Evolutionary conservation across 2,888 invertebrate species (phyloP).

Genomic region (Euzetes globulus): DNA sequence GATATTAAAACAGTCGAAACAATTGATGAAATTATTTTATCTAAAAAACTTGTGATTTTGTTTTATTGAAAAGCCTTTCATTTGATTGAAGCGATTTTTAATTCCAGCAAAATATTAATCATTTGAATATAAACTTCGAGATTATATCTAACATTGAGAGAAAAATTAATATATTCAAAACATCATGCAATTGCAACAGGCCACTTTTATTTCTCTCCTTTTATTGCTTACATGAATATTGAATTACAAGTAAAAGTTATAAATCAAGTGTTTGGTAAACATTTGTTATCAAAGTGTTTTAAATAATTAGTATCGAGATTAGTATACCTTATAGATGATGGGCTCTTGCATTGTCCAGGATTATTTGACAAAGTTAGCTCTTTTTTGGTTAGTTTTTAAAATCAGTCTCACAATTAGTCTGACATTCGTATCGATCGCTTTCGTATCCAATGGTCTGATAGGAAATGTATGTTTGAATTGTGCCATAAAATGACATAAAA

Average conservation of each 20-base stretch:
- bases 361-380: background rate
- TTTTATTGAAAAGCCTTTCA: background rate
- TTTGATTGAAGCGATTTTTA: no score
- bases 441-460: background rate
- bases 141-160: no score
- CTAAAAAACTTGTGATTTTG: background rate
- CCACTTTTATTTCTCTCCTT: no score
- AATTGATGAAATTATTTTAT: background rate
- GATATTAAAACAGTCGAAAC: background rate
- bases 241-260: no score
- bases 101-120: no score
- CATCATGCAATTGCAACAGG: no score
- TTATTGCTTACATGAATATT: no score
- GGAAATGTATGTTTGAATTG: background rate
- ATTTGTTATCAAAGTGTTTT: background rate
- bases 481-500: constrained; percentile 1
- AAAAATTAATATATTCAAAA: no score
- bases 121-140: no score
- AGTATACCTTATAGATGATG: constrained; percentile 26
- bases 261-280: no score
- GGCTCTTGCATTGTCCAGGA: background rate
- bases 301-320: constrained; percentile 6
- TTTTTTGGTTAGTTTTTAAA: background rate
- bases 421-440: background rate
- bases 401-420: background rate